Conservation (phyloP, 2,888 invertebrate genomes). For the Tenthredo amoena region DNA sequence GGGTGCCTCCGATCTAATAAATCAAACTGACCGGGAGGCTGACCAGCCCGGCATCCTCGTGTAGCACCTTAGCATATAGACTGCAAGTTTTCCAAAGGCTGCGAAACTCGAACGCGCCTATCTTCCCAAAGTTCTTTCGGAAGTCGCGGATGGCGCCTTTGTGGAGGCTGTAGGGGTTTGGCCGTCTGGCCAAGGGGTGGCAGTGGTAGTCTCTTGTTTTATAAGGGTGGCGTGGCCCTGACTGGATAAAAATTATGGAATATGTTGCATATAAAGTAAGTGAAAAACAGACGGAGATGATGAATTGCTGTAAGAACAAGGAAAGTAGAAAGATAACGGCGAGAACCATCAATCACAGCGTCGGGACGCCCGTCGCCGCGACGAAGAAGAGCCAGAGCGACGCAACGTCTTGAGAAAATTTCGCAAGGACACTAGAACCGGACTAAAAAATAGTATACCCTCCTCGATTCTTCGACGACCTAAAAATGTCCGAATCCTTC, state of each 20-base stretch:
- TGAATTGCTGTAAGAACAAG: constrained; percentile 74
- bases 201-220: constrained; percentile 51
- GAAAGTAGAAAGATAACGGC: constrained; percentile 76
- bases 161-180: constrained; percentile 23
- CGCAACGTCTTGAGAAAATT: constrained; percentile 3
- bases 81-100: constrained; percentile 61
- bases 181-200: constrained; percentile 30
- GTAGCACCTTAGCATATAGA: constrained; percentile 71
- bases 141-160: constrained; percentile 45
- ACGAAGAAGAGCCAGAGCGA: not conserved
- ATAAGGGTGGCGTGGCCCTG: constrained; percentile 62
- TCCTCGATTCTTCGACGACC: not conserved
- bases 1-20: constrained; percentile 71
- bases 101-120: constrained; percentile 44
- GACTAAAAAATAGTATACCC: not conserved
- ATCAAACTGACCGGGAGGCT: constrained; percentile 74
- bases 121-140: constrained; percentile 37
- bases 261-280: constrained; percentile 78
- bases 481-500: not conserved
- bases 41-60: constrained; percentile 10
- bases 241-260: constrained; percentile 78
- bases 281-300: constrained; percentile 78
- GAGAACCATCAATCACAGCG: constrained; percentile 75
- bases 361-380: constrained; percentile 62
- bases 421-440: not conserved